These are phyloP conservation scores for Tragelaphus buxtoni DNA, from an alignment of 2,113 vertebrate species.

Conservation along the genomic window DNA sequence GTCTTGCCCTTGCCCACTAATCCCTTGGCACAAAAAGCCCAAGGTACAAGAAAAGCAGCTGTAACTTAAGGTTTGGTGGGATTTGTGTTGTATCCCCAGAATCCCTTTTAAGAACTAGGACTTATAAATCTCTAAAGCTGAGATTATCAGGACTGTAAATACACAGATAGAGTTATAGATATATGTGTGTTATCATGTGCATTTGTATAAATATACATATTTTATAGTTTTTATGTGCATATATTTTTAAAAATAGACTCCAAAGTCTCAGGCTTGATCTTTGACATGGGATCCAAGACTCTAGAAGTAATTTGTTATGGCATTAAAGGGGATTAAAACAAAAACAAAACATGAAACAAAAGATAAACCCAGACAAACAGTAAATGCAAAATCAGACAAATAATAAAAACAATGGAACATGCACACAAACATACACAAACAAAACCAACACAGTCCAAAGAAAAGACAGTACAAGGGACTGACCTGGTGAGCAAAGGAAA, in stretches of 20 bases:
- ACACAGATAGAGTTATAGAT: neutral
- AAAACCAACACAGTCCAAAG: neutral
- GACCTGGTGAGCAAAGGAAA: neutral
- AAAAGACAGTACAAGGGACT: neutral
- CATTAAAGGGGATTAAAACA: neutral
- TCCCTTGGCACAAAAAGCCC: neutral
- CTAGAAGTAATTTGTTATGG: neutral
- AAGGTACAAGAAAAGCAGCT: neutral
- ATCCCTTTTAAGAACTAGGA: neutral
- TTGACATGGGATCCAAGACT: neutral
- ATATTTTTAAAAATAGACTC: neutral
- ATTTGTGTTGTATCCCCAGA: neutral
- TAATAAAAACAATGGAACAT: neutral
- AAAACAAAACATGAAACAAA: neutral
- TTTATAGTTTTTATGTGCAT: neutral
- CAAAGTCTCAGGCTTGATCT: neutral
- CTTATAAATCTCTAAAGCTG: neutral
- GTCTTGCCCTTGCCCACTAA: neutral
- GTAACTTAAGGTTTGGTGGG: neutral
- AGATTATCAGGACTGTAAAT: neutral
- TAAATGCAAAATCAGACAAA: neutral
- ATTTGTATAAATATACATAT: neutral
- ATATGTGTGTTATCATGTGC: neutral
- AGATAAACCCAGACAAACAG: neutral
- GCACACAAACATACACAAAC: neutral